Percentiles rank a stretch among this genome's conserved stretches.
These are phyloP conservation scores for Gari tellinella DNA, from an alignment of 2,888 invertebrate genomes.

Conservation along the genomic window DNA sequence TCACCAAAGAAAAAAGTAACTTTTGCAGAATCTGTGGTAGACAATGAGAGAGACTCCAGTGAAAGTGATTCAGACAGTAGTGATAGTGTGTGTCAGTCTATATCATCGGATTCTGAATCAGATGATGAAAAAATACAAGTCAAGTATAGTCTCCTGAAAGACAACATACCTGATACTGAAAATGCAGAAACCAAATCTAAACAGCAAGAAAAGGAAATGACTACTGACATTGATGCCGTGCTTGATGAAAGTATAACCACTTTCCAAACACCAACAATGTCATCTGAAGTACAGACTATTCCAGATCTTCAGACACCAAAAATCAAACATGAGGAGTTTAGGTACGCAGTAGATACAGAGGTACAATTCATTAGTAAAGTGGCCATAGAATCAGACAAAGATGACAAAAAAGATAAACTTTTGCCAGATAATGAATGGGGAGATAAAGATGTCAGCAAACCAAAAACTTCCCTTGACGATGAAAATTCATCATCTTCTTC, in stretches of 20 bases:
- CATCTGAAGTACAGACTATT: conserved; percentile 5
- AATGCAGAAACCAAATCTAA: not conserved
- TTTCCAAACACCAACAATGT: not conserved
- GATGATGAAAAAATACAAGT: no score
- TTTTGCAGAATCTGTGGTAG: conserved; percentile 46
- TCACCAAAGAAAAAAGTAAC: conserved; percentile 33
- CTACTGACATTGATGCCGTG: conserved; percentile 26
- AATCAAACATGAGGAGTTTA: conserved; percentile 23
- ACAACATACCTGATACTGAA: not conserved
- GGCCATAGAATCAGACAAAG: not conserved
- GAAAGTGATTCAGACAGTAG: conserved; percentile 18
- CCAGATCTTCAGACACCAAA: conserved; percentile 27
- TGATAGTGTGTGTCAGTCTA: conserved; percentile 6
- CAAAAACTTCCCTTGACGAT: no score
- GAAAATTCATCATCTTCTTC: conserved; percentile 1
- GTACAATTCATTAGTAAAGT: conserved; percentile 21
- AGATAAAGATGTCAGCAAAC: no score
- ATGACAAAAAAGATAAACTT: not conserved
- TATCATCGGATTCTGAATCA: no score
- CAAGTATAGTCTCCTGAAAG: no score
- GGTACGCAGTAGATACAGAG: conserved; percentile 14
- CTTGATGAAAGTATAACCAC: not conserved
- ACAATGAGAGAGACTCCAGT: conserved; percentile 39
- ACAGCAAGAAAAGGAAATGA: conserved; percentile 12
- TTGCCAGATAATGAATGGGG: not conserved